Evolutionary conservation across 2,797 vertebrate species (phyloP), one percentile per base, ranked within the genome.

Genomic region (Lemur catta): DNA sequence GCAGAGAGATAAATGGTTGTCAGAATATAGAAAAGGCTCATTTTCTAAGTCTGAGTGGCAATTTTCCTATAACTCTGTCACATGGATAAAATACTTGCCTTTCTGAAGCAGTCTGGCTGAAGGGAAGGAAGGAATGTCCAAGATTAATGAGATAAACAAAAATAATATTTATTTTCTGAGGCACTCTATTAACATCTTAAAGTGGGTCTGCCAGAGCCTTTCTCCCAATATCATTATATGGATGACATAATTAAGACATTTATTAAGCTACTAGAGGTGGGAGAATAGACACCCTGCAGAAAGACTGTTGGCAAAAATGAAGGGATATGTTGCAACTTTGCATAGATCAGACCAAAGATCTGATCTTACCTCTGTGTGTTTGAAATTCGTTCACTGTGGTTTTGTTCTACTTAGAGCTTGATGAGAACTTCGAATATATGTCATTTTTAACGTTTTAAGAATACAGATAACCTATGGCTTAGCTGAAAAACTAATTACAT

Each of bases 101-200:
- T 97, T 98, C 84, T 96, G 96, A 96, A 95, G 81, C 96, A 50
- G 85, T 11, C 95, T 97, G 95, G 85, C 96, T 98, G 69, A 96
- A 97, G 81, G 69, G 80, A 98, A 98, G 96, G 52, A 97, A 95
- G 94, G 65, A 55, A 97, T 97, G 79, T 82, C 84, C 86, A 97
- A 98, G 98, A 98, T 98, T 98, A 98, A 98, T 98, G 97, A 98
- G 98, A 98, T 98, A 89, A 98, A 97, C 46, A 4, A 97, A 98
- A 98, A 98, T 95, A 98, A 98, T 98, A 38, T 97, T 98, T 98
- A 97, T 98, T 98, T 98, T 97, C 90, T 48, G 95, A 96, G 91
- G 22, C 71, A 89, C 96, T 98, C 86, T 98, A 97, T 97, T 98
- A 98, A 97, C 96, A 97, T 97, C 95, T 84, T 30, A 89, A 97